Conservation (phyloP, 2,113 vertebrate species). For the Tapirus terrestris region DNA sequence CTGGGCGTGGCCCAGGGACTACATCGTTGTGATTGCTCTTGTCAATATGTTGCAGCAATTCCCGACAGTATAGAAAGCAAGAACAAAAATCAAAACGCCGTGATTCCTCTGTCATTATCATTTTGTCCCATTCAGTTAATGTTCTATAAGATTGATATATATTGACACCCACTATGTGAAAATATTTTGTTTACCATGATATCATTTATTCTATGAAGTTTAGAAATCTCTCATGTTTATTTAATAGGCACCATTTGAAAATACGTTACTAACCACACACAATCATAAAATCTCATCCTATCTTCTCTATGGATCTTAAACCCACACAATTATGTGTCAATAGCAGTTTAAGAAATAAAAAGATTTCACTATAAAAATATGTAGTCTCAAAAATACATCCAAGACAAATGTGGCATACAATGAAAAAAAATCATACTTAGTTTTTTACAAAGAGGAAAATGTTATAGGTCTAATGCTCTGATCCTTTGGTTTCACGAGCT, state of each 20-base stretch:
- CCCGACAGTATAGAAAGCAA: background rate
- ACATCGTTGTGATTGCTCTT: accelerated
- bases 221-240: background rate
- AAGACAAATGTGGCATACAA: background rate
- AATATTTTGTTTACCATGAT: background rate
- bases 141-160: background rate
- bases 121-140: accelerated
- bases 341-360: background rate
- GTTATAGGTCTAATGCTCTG: background rate
- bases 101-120: too few relatives aligned
- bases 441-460: background rate
- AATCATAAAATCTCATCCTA: background rate
- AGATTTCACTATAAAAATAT: background rate
- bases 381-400: background rate
- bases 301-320: background rate
- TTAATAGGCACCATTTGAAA: background rate
- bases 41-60: accelerated
- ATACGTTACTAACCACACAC: background rate
- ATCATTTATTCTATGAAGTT: background rate
- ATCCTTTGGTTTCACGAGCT: background rate
- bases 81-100: accelerated
- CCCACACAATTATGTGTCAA: background rate
- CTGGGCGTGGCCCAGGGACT: accelerated
- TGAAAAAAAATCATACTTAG: background rate
- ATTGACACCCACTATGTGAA: background rate